phyloP scores from a whole-genome alignment of 2,797 vertebrate genomes.

The Gambelia wislizenii region DNA sequence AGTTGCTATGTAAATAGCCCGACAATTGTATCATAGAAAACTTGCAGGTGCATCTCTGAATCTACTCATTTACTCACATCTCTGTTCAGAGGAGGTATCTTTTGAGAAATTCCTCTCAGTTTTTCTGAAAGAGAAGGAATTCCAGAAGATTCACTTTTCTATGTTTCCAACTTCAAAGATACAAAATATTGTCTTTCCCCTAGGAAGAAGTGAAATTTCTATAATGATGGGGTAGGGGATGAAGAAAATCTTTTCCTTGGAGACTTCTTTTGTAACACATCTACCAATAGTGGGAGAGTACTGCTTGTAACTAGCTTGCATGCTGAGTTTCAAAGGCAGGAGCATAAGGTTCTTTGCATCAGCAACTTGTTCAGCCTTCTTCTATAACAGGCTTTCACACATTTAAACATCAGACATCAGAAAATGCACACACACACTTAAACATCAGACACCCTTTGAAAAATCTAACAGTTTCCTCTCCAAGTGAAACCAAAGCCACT shows the following conservation, averaged over 20 bases:
- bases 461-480: not conserved
- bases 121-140: not conserved
- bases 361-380: slow-evolving; percentile 4
- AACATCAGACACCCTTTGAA: not conserved
- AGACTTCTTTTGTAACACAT: slow-evolving; percentile 1
- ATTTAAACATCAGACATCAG: not conserved
- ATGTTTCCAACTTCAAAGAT: not conserved
- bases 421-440: not conserved
- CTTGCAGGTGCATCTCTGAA: not conserved
- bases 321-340: slow-evolving; percentile 15
- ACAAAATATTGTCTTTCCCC: slow-evolving; percentile 12
- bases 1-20: not conserved
- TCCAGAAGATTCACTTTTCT: not conserved
- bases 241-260: slow-evolving; percentile 1
- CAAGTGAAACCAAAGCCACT: not conserved
- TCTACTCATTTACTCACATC: not conserved
- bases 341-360: not conserved
- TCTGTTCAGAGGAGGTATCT: not conserved
- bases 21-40: not conserved
- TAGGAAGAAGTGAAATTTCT: slow-evolving; percentile 4
- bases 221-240: not conserved
- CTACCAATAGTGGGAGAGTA: not conserved
- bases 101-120: not conserved
- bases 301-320: not conserved
- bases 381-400: not conserved